Evolutionary conservation across 1,140 invertebrate species (phyloP).

Genomic region (Papilio aristodemus): DNA sequence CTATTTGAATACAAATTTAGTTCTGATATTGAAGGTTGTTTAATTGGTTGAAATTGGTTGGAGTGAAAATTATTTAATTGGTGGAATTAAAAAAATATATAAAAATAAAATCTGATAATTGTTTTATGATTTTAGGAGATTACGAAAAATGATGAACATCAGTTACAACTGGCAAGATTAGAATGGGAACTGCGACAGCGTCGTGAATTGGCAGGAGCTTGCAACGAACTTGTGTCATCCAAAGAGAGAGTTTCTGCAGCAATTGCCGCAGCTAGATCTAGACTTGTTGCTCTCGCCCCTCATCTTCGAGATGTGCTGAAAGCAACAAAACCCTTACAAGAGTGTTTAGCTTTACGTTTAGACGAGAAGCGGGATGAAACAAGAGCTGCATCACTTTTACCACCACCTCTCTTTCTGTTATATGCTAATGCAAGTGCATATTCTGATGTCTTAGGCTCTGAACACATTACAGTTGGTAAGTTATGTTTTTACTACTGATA

Average conservation of each 20-base stretch:
- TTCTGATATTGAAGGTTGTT: too few species aligned
- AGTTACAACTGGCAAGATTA: constrained; percentile 90
- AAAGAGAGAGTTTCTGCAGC: constrained; percentile 88
- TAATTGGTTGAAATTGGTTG: too few species aligned
- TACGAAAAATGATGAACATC: constrained; percentile 87
- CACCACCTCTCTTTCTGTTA: constrained; percentile 92
- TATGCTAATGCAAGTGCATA: constrained; percentile 93
- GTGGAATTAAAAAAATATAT: neutral
- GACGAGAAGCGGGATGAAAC: constrained; percentile 89
- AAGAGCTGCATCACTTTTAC: constrained; percentile 86
- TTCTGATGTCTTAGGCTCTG: constrained; percentile 87
- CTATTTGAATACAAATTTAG: neutral
- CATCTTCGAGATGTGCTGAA: constrained; percentile 84
- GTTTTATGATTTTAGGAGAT: constrained; percentile 78
- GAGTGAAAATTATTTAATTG: too few species aligned
- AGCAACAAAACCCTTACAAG: constrained; percentile 94
- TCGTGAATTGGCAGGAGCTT: constrained; percentile 89
- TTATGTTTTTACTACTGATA: neutral
- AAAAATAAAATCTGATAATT: neutral
- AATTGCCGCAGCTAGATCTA: constrained; percentile 89
- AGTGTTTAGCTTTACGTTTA: constrained; percentile 90
- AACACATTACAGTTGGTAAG: constrained; percentile 72
- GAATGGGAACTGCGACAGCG: constrained; percentile 96
- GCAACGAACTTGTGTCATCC: constrained; percentile 87
- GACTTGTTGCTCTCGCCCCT: constrained; percentile 90